phyloP scores from a whole-genome alignment of 2,113 vertebrate genomes.

The Rhynchomys soricoides region DNA sequence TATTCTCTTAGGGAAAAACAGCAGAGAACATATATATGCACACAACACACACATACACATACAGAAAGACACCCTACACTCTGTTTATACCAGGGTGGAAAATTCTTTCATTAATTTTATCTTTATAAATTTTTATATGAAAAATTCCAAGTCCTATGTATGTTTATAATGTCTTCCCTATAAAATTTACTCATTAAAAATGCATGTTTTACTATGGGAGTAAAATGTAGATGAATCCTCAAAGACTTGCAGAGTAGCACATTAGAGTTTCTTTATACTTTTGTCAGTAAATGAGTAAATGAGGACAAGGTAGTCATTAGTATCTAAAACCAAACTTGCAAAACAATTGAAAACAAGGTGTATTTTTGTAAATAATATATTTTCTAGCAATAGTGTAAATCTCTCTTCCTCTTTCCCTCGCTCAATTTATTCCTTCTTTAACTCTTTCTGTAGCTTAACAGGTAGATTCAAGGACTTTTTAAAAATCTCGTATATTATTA shows the following conservation, averaged over 20 bases:
- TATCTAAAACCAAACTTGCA: not conserved
- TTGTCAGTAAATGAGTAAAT: not conserved
- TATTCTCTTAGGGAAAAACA: not conserved
- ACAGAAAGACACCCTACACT: not conserved
- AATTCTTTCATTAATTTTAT: not conserved
- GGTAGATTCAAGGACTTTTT: not conserved
- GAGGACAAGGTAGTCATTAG: not conserved
- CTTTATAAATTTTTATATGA: constrained; percentile 11
- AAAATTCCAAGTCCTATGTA: not conserved
- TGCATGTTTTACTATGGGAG: not conserved
- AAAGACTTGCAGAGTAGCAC: not conserved
- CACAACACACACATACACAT: not conserved
- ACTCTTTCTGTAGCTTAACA: not conserved
- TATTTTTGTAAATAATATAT: not conserved
- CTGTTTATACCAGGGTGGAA: not conserved
- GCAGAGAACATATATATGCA: not conserved
- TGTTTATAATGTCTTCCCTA: not conserved
- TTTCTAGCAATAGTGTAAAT: not conserved
- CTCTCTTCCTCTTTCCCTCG: not conserved
- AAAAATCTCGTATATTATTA: not conserved
- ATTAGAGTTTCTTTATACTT: not conserved
- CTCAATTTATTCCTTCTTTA: not conserved
- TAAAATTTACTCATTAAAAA: constrained; percentile 1
- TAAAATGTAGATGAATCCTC: not conserved
- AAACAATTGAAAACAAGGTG: not conserved